A percentile compares a stretch with the other conserved stretches of the same genome.
Conservation (phyloP, 2,113 vertebrate species). For the Australoheros scitulus region DNA sequence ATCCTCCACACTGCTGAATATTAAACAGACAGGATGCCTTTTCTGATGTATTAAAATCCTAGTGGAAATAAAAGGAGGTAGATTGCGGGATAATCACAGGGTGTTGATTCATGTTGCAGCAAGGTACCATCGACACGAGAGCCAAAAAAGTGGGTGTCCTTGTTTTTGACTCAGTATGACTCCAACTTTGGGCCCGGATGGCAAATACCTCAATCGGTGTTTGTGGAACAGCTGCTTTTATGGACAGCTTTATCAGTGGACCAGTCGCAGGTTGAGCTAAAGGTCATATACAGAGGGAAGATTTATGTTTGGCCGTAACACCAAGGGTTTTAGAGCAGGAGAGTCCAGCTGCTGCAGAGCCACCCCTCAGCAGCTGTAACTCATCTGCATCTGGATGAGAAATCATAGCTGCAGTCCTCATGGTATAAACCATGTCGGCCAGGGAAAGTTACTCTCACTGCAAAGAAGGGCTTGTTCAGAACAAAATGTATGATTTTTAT, state of each 20-base stretch:
- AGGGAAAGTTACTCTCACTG: not conserved
- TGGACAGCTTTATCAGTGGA: slow-evolving; percentile 15
- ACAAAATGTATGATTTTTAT: not conserved
- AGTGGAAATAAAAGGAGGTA: slow-evolving; percentile 2
- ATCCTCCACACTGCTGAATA: slow-evolving; percentile 14
- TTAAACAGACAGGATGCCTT: not conserved
- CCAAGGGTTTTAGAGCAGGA: slow-evolving; percentile 52
- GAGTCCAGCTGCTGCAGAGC: slow-evolving; percentile 52
- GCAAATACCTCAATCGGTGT: not conserved
- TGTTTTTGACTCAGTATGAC: not conserved
- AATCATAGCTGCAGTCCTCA: slow-evolving; percentile 30
- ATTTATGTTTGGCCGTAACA: slow-evolving; percentile 50
- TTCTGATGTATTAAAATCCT: slow-evolving; percentile 3
- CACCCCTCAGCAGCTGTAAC: slow-evolving; percentile 62
- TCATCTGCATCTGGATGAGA: slow-evolving; percentile 60
- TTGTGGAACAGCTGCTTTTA: slow-evolving; percentile 11
- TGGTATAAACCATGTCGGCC: slow-evolving; percentile 19
- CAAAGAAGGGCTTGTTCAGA: not conserved
- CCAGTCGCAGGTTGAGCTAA: slow-evolving; percentile 34
- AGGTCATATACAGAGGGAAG: slow-evolving; percentile 39
- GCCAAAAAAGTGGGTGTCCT: not conserved
- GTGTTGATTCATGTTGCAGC: slow-evolving; percentile 24
- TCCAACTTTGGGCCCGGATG: not conserved
- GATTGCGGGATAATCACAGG: slow-evolving; percentile 32
- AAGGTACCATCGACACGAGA: not conserved